A percentile compares a stretch with the other conserved stretches of the same genome.
Conservation (phyloP, 2,113 vertebrate species). For the Chloroceryle aenea region DNA sequence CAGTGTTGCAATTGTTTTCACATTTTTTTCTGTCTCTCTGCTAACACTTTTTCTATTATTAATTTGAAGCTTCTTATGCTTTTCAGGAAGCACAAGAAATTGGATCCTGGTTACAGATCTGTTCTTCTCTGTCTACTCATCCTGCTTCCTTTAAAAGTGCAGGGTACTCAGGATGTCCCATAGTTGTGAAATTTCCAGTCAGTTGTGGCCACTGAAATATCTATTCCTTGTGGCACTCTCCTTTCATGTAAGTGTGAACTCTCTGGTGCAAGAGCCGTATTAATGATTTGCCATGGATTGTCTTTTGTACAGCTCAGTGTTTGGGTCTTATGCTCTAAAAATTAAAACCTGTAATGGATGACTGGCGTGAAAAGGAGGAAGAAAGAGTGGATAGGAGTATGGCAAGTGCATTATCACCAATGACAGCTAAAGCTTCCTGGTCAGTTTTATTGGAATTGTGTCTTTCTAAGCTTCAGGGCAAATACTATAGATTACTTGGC, state of each 20-base stretch:
- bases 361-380: background rate
- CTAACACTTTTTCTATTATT: background rate
- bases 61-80: background rate
- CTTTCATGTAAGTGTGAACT: background rate
- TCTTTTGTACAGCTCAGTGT: background rate
- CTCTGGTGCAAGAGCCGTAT: background rate
- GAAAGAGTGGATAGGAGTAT: background rate
- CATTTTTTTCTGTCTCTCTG: background rate
- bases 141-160: background rate
- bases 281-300: background rate
- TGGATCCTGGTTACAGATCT: background rate
- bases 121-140: background rate
- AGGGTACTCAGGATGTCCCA: background rate
- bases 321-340: background rate
- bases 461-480: background rate
- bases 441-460: background rate
- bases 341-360: background rate
- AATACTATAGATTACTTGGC: background rate
- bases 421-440: background rate
- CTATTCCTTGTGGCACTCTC: background rate
- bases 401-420: background rate
- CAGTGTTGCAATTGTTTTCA: background rate
- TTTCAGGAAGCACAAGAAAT: background rate
- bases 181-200: background rate
- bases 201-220: background rate